Evolutionary conservation across 2,797 vertebrate species (phyloP).

Genomic region (Phaenicophaeus curvirostris): DNA sequence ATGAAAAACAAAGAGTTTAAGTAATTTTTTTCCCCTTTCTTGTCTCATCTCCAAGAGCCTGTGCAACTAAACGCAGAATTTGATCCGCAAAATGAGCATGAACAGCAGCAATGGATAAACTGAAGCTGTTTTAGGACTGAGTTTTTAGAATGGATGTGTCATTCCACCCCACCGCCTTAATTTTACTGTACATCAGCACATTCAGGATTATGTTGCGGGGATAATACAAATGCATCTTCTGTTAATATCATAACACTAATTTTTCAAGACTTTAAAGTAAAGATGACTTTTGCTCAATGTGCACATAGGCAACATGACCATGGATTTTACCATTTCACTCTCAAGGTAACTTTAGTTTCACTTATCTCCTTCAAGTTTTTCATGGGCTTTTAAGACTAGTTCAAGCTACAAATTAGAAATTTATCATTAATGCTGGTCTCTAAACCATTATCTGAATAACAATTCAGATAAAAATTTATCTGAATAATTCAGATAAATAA

Average conservation of each 20-base stretch:
- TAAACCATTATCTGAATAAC: background rate
- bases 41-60: background rate
- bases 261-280: background rate
- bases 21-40: background rate
- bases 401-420: background rate
- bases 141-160: background rate
- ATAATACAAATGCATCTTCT: background rate
- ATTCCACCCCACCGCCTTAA: accelerated
- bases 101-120: background rate
- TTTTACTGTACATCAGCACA: background rate
- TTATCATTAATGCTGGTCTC: background rate
- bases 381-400: background rate
- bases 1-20: background rate
- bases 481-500: no score
- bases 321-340: background rate
- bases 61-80: background rate
- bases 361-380: background rate
- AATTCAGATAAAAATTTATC: background rate
- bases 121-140: background rate
- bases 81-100: background rate
- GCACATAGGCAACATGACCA: background rate
- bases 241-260: background rate
- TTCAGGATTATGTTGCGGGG: background rate
- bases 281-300: background rate
- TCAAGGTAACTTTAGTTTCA: background rate